These are phyloP conservation scores for Heliornis fulica DNA, from an alignment of 2,113 vertebrate species.

Conservation along the genomic window DNA sequence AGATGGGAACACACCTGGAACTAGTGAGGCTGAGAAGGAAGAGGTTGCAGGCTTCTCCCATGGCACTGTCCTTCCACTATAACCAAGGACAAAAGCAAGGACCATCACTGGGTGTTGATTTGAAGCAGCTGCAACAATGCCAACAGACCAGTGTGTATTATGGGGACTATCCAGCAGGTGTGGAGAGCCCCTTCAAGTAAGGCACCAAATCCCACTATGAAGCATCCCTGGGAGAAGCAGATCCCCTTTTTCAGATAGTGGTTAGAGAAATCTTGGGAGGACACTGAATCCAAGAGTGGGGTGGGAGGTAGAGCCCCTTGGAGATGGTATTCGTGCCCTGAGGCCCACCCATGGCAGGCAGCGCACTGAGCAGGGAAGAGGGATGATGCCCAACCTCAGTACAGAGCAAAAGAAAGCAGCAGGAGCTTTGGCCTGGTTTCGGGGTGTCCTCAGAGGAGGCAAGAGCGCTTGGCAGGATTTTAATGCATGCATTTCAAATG, in stretches of 20 bases:
- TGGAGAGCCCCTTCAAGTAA: neutral
- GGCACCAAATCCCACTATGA: neutral
- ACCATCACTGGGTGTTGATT: neutral
- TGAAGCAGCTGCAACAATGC: neutral
- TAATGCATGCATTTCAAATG: slow-evolving; percentile 60
- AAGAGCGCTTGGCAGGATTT: slow-evolving; percentile 39
- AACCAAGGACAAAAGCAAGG: neutral
- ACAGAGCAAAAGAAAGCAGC: neutral
- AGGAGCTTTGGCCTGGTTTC: slow-evolving; percentile 25
- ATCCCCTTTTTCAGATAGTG: neutral
- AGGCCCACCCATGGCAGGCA: neutral
- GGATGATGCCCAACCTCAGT: neutral
- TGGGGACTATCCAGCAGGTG: neutral
- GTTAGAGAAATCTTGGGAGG: neutral
- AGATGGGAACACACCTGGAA: neutral
- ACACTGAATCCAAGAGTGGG: neutral
- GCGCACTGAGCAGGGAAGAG: neutral
- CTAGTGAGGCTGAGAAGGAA: neutral
- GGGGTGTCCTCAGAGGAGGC: slow-evolving; percentile 36
- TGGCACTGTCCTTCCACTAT: neutral
- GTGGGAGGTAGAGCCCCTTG: neutral
- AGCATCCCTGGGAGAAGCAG: neutral
- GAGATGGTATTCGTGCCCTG: neutral
- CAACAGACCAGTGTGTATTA: neutral
- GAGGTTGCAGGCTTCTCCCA: neutral